Evolutionary conservation across 1,140 invertebrate species (phyloP), one percentile per base, ranked within the genome.

Genomic region (Drosophila virilis): DNA sequence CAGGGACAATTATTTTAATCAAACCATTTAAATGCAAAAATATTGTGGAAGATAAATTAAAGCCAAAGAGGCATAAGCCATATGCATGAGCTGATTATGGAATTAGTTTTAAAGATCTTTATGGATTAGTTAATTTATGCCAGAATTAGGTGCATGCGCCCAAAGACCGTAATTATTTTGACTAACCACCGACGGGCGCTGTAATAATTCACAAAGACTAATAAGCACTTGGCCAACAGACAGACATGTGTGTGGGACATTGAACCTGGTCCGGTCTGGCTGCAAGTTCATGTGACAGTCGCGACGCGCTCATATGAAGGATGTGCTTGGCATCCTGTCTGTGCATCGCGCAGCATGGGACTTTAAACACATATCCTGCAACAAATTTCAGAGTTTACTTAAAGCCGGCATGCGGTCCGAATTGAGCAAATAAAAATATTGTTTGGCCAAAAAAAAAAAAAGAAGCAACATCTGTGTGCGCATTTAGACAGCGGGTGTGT

Each of bases 381-480:
- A 76, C 74, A 76, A 76, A 76, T 76, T 72, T 65, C 35, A 33
- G 35, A 61, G 60, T 45, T 71, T 61, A 57, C 69, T 61, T 72
- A 61, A 73, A 66, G 48, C 42, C 69, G 51, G 69, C 74, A 57
- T 72, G 73, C 46, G 73, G 73, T 70, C 73, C 32, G 48, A 72
- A 57, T 66, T 59, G 64, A 33, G 8, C 28, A 59, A 67, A 60
- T 68, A 15, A 54, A 51, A 43, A 48, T 8, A 51, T 9, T n/a
- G 2, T 17, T 32, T 6, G 15, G 15, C 4, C 13, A 54, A 28
- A 37, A 28, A n/a, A 12, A n/a, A 12, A 9, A 40, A 46, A 58
- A 32, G n/a, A 17, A 48, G 65, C 65, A 69, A 74, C 71, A 74
- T 69, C 72, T 78, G 80, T 46, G 72, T 45, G 59, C 68, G 76